Percentiles rank a stretch among this genome's conserved stretches.
Evolutionary conservation across 2,888 invertebrate species (phyloP).

Genomic region (Amphipyra tragopoginis): DNA sequence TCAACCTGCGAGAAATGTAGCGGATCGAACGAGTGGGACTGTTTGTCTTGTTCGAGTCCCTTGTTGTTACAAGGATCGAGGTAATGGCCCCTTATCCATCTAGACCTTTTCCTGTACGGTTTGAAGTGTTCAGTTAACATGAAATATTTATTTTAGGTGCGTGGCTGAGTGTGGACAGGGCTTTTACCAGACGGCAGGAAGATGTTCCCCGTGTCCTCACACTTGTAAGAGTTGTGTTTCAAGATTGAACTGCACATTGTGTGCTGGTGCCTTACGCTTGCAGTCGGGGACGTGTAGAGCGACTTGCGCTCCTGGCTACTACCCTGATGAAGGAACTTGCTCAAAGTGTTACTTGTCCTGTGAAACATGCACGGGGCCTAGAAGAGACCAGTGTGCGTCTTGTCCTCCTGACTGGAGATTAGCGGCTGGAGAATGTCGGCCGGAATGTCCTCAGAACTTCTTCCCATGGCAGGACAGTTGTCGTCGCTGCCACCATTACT

Average conservation of each 20-base stretch:
- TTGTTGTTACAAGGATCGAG: constrained; percentile 92
- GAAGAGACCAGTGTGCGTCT: constrained; percentile 95
- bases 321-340: constrained; percentile 95
- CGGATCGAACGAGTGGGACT: constrained; percentile 94
- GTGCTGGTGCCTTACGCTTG: constrained; percentile 93
- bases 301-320: constrained; percentile 94
- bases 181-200: constrained; percentile 93
- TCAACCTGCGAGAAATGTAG: constrained; percentile 95
- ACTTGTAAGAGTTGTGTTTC: constrained; percentile 94
- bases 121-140: constrained; percentile 48
- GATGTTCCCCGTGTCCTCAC: constrained; percentile 94
- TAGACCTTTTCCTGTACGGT: constrained; percentile 59
- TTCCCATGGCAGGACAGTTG: constrained; percentile 95
- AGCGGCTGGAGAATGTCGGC: constrained; percentile 95
- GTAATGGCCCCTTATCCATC: constrained; percentile 74
- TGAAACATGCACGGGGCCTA: constrained; percentile 95
- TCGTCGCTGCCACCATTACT: constrained; percentile 96
- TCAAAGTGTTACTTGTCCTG: constrained; percentile 95
- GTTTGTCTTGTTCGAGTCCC: constrained; percentile 93
- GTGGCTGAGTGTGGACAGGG: constrained; percentile 94
- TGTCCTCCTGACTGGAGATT: constrained; percentile 95
- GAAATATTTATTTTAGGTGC: constrained; percentile 87
- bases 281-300: constrained; percentile 95
- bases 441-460: constrained; percentile 95
- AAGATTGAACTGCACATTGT: constrained; percentile 94